phyloP scores from a whole-genome alignment of 2,888 invertebrate species.

The Brachynemurus nebulosus region DNA sequence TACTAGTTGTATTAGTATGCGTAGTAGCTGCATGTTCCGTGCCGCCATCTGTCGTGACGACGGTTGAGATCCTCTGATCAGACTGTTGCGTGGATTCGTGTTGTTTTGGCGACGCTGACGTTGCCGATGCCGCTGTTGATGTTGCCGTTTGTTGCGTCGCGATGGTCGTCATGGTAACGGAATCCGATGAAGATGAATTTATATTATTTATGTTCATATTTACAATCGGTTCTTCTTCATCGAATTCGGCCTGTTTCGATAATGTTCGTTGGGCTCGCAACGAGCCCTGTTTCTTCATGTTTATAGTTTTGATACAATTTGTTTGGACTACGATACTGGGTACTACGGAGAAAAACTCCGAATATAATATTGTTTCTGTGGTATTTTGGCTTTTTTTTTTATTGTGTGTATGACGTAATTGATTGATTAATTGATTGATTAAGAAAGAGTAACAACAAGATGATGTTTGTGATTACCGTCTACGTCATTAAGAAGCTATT shows the following conservation, averaged over 20 bases:
- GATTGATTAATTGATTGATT: no score
- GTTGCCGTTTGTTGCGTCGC: neutral
- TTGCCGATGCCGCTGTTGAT: neutral
- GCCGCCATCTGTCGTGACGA: no score
- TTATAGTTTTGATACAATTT: constrained; percentile 5
- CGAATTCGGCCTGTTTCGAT: constrained; percentile 7
- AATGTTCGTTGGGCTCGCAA: constrained; percentile 7
- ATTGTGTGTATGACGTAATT: no score
- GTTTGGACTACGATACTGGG: constrained; percentile 4
- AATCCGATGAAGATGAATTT: neutral
- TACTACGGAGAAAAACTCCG: no score
- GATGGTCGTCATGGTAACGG: neutral
- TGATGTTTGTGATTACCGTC: neutral
- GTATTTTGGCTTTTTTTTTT: no score
- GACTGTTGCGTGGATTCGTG: neutral
- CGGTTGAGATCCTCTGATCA: neutral
- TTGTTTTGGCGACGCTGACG: neutral
- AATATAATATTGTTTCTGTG: no score
- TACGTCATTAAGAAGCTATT: no score
- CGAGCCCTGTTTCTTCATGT: constrained; percentile 8
- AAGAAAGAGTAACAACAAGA: no score
- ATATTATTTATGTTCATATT: no score
- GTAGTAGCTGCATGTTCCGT: no score
- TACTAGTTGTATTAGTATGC: no score
- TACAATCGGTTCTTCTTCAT: constrained; percentile 6